Evolutionary conservation across 2,797 vertebrate species (phyloP).

Genomic region (Podarcis siculus): DNA sequence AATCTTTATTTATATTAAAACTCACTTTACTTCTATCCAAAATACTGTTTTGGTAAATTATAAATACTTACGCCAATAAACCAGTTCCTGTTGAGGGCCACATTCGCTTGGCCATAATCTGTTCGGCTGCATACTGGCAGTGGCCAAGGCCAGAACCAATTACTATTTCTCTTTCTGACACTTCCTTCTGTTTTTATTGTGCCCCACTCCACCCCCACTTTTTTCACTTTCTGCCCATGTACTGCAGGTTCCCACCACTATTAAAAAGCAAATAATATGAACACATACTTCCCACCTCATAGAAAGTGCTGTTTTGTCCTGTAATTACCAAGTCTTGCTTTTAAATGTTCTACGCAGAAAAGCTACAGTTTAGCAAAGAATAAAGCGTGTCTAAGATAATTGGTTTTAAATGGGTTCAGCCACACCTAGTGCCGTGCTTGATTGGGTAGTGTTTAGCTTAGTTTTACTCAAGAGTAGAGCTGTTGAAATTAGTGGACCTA

Average conservation of each 20-base stretch:
- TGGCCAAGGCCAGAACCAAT: too few species aligned
- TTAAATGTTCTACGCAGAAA: neutral
- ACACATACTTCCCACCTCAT: neutral
- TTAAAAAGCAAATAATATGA: neutral
- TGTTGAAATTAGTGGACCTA: too few species aligned
- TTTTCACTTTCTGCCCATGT: too few species aligned
- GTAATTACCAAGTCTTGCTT: neutral
- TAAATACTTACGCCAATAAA: neutral
- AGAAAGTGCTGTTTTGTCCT: neutral
- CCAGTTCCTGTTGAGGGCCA: neutral
- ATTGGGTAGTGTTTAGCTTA: neutral
- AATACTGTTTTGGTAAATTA: neutral
- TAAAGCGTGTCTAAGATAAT: neutral
- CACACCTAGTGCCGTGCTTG: neutral
- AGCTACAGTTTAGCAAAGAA: neutral
- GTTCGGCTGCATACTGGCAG: too few species aligned
- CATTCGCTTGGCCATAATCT: neutral
- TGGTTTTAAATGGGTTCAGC: neutral
- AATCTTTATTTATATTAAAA: too few species aligned
- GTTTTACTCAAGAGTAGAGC: too few species aligned
- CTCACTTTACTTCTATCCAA: neutral
- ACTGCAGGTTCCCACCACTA: too few species aligned
- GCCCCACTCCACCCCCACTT: too few species aligned
- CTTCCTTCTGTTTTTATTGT: too few species aligned
- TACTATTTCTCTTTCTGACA: too few species aligned